phyloP scores from a whole-genome alignment of 2,888 invertebrate genomes.

The Stramonita haemastoma region DNA sequence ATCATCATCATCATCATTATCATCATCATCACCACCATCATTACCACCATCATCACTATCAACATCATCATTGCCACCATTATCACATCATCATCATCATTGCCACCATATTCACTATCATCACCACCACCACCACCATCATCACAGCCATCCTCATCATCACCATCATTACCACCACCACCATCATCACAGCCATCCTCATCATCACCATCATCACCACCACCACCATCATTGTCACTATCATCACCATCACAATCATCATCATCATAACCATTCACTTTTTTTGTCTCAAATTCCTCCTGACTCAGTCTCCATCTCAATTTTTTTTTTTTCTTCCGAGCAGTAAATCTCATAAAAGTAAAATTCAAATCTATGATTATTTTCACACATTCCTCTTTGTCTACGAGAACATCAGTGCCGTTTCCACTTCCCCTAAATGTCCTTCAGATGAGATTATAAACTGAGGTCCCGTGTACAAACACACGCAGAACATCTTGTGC shows the following conservation, averaged over 20 bases:
- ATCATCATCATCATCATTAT: conserved; percentile 22
- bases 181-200: conserved; percentile 38
- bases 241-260: not conserved
- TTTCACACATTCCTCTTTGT: too few species aligned
- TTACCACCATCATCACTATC: conserved; percentile 42
- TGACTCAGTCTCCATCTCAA: too few species aligned
- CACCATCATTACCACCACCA: conserved; percentile 28
- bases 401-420: too few species aligned
- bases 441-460: too few species aligned
- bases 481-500: too few species aligned
- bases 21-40: conserved; percentile 43
- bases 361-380: too few species aligned
- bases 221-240: not conserved
- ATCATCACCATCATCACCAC: not conserved
- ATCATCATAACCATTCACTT: not conserved
- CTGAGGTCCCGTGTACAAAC: too few species aligned
- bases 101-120: not conserved
- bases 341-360: too few species aligned
- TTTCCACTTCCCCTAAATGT: too few species aligned
- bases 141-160: not conserved
- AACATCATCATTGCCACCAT: conserved; percentile 8
- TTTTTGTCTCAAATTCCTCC: too few species aligned
- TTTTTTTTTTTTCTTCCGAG: too few species aligned
- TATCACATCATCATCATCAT: conserved; percentile 17
- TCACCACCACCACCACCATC: not conserved